Evolutionary conservation across 2,797 vertebrate genomes (phyloP).

Genomic region (Chromobotia macracanthus): DNA sequence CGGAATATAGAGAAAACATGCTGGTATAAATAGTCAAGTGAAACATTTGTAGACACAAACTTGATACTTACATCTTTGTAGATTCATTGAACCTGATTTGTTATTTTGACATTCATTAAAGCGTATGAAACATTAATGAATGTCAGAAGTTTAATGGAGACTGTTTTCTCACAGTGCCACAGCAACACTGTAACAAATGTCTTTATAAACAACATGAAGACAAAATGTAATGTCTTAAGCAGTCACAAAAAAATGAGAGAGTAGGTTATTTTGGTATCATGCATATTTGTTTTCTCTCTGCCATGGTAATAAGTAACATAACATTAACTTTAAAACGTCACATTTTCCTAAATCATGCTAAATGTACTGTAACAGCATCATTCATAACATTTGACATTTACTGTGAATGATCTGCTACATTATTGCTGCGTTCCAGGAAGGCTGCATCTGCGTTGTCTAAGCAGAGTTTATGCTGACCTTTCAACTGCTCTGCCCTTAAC

Average conservation of each 20-base stretch:
- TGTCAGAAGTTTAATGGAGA: conserved; percentile 30
- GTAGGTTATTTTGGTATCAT: background rate
- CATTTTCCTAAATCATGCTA: background rate
- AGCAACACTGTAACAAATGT: background rate
- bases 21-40: conserved; percentile 13
- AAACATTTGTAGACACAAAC: conserved; percentile 17
- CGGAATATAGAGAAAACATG: conserved; percentile 33
- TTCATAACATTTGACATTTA: conserved; percentile 38
- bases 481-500: conserved; percentile 79
- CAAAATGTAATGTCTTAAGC: background rate
- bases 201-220: background rate
- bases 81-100: conserved; percentile 32
- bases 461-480: conserved; percentile 72
- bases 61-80: background rate
- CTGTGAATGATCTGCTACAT: conserved; percentile 10
- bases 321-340: background rate
- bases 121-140: conserved; percentile 28
- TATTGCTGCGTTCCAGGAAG: conserved; percentile 15
- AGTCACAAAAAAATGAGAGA: background rate
- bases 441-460: conserved; percentile 62
- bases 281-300: background rate
- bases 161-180: conserved; percentile 6
- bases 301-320: background rate
- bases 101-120: conserved; percentile 35
- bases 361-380: conserved; percentile 3